Conservation (phyloP, 2,113 vertebrate genomes). For the Sturnus vulgaris region DNA sequence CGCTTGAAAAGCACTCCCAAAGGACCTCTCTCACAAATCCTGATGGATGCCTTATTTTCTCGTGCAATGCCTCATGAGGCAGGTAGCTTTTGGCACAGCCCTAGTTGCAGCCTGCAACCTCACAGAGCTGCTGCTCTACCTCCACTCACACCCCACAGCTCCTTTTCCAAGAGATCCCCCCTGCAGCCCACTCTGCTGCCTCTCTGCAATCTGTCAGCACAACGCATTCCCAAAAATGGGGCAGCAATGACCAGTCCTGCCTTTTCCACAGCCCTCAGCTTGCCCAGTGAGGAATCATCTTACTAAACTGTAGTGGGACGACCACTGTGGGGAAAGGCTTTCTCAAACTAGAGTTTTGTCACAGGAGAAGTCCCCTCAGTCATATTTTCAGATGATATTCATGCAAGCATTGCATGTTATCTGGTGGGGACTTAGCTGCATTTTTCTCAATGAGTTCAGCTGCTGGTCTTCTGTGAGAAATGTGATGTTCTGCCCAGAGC, state of each 20-base stretch:
- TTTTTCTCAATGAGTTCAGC: neutral
- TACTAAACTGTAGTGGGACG: fast-evolving
- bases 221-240: fast-evolving
- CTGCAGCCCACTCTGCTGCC: neutral
- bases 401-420: neutral
- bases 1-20: neutral
- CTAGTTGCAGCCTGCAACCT: neutral
- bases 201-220: neutral
- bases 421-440: neutral
- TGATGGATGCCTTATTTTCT: neutral
- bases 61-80: fast-evolving
- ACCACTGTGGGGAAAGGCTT: neutral
- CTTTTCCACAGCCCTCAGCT: neutral
- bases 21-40: neutral
- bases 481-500: fast-evolving
- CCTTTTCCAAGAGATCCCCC: neutral
- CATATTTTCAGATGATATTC: neutral
- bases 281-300: neutral
- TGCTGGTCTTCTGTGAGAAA: neutral
- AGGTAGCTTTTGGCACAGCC: neutral
- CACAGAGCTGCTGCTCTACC: neutral
- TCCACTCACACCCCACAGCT: neutral
- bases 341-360: neutral
- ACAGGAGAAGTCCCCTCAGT: neutral
- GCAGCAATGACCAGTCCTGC: neutral